These are phyloP conservation scores for Nomada goodeniana DNA, from an alignment of 2,888 invertebrate species.

Conservation along the genomic window DNA sequence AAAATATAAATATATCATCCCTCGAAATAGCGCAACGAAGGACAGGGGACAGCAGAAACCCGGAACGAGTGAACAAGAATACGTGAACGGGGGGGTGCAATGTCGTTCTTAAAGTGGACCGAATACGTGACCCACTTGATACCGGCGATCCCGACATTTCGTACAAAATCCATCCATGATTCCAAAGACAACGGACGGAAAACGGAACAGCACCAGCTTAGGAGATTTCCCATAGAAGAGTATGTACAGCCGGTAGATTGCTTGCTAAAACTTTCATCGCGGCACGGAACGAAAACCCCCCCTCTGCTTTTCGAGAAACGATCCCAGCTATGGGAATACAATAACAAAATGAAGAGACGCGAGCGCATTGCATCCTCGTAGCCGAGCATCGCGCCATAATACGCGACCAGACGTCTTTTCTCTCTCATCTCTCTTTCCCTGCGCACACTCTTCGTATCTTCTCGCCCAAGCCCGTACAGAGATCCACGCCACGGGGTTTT, in stretches of 20 bases:
- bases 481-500: slow-evolving; percentile 26
- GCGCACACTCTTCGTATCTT: not conserved
- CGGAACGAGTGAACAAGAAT: not conserved
- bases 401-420: not conserved
- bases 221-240: slow-evolving; percentile 56
- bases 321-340: slow-evolving; percentile 50
- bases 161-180: slow-evolving; percentile 67
- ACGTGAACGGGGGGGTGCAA: not conserved
- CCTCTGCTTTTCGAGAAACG: slow-evolving; percentile 49
- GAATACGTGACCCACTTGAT: slow-evolving; percentile 44
- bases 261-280: slow-evolving; percentile 73
- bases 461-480: not conserved
- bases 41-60: too few species aligned
- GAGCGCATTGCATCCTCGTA: slow-evolving; percentile 12
- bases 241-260: slow-evolving; percentile 69
- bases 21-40: not conserved
- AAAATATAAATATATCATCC: not conserved
- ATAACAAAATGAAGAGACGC: slow-evolving; percentile 57
- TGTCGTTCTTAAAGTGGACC: slow-evolving; percentile 33
- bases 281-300: slow-evolving; percentile 32
- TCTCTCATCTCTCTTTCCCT: not conserved
- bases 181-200: slow-evolving; percentile 62
- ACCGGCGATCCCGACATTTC: slow-evolving; percentile 20
- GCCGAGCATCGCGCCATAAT: not conserved
- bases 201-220: slow-evolving; percentile 33